Evolutionary conservation across 2,113 vertebrate genomes (phyloP).

Genomic region (Xiphorhynchus elegans): DNA sequence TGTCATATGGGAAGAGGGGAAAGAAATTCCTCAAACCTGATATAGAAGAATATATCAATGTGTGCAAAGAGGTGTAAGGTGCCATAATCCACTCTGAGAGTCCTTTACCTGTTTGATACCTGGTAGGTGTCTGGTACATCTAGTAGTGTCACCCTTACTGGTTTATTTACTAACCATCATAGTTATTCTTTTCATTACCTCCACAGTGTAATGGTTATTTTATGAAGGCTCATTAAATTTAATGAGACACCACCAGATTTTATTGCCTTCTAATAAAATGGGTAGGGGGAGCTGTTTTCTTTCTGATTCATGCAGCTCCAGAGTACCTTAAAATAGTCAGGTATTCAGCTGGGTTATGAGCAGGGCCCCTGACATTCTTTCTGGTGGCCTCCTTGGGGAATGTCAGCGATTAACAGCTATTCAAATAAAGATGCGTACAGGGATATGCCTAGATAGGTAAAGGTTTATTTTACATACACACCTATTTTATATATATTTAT

Average conservation of each 20-base stretch:
- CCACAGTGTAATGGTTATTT: conserved; percentile 77
- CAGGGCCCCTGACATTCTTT: conserved; percentile 5
- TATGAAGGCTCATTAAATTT: conserved; percentile 81
- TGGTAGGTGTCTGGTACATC: not conserved
- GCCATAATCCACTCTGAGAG: not conserved
- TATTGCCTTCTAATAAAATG: conserved; percentile 76
- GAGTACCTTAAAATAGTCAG: conserved; percentile 68
- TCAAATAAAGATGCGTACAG: not conserved
- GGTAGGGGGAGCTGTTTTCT: conserved; percentile 64
- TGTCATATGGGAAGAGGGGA: not conserved
- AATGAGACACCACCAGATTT: conserved; percentile 77
- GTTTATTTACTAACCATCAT: conserved; percentile 78
- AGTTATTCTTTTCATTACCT: conserved; percentile 79
- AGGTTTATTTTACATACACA: not conserved
- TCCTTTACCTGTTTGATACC: not conserved
- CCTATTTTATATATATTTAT: not conserved
- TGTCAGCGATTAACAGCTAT: not conserved
- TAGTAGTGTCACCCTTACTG: conserved; percentile 25
- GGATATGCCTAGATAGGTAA: not conserved
- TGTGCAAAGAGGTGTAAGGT: not conserved
- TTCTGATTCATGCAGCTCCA: conserved; percentile 67
- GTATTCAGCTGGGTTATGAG: not conserved
- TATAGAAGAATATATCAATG: not conserved
- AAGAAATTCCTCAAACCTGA: not conserved
- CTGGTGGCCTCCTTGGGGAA: conserved; percentile 3